Percentiles rank a stretch among this genome's conserved stretches.
phyloP scores from a whole-genome alignment of 2,113 vertebrate species.

The Leiothrix lutea region DNA sequence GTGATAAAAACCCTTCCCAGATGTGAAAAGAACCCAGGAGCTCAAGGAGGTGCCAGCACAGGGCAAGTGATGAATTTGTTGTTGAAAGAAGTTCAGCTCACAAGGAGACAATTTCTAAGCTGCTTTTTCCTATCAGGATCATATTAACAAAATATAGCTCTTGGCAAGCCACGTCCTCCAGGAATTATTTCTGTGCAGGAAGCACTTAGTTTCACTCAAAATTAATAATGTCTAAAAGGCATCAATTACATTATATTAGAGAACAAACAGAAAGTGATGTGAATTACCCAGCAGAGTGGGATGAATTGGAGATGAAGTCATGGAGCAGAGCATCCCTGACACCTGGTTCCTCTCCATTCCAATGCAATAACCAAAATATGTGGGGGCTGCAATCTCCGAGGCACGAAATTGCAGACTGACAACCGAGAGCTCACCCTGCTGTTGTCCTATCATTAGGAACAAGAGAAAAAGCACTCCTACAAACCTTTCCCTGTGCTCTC shows the following conservation, averaged over 20 bases:
- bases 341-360: not conserved
- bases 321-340: not conserved
- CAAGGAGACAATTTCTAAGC: not conserved
- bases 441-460: not conserved
- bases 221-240: slow-evolving; percentile 9
- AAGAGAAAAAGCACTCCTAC: not conserved
- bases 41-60: not conserved
- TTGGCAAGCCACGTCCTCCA: not conserved
- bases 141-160: not conserved
- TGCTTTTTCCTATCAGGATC: not conserved
- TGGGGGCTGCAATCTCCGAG: not conserved
- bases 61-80: not conserved
- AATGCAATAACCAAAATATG: rapidly evolving
- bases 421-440: not conserved
- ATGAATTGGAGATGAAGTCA: not conserved
- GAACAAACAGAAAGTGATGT: not conserved
- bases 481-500: not conserved
- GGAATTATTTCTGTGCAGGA: not conserved
- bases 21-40: not conserved
- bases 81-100: not conserved
- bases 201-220: slow-evolving; percentile 12
- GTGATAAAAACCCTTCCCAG: not conserved
- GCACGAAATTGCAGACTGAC: not conserved
- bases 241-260: not conserved
- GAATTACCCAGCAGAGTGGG: slow-evolving; percentile 2